phyloP scores from a whole-genome alignment of 2,888 invertebrate species.

The Caenorhabditis sinica region DNA sequence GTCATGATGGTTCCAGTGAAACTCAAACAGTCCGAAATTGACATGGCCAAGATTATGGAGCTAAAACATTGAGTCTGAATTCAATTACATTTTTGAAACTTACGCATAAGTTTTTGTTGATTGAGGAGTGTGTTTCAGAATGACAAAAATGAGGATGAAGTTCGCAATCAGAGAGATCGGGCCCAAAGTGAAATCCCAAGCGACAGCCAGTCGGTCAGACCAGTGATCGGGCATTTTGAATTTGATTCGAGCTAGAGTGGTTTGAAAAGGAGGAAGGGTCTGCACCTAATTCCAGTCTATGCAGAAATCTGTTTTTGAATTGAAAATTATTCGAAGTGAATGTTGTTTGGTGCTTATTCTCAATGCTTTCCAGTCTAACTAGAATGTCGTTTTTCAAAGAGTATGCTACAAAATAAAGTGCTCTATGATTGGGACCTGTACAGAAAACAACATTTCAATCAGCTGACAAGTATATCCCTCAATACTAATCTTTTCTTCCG shows the following conservation, averaged over 20 bases:
- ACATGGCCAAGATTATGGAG: neutral
- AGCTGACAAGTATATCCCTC: too few species aligned
- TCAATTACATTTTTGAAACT: neutral
- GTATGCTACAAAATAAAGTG: too few species aligned
- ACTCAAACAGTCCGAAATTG: conserved; percentile 15
- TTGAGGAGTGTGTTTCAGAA: conserved; percentile 15
- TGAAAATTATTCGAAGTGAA: too few species aligned
- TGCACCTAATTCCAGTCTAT: too few species aligned
- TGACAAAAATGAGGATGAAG: neutral
- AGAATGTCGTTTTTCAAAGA: too few species aligned
- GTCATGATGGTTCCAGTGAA: conserved; percentile 10
- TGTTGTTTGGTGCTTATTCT: too few species aligned
- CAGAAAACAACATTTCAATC: too few species aligned
- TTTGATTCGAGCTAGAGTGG: neutral
- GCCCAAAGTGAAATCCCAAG: neutral
- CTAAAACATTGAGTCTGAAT: neutral
- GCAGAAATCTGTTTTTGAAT: too few species aligned
- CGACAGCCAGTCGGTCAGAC: neutral
- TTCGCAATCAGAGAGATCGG: neutral
- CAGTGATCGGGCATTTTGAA: conserved; percentile 19
- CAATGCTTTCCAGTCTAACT: too few species aligned
- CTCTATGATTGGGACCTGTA: too few species aligned
- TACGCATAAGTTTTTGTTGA: conserved; percentile 14
- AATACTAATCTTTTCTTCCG: too few species aligned
- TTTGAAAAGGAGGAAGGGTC: neutral